A percentile compares a stretch with the other conserved stretches of the same genome.
These are phyloP conservation scores for Archivesica marissinica DNA, from an alignment of 1,140 invertebrate species.

Conservation along the genomic window DNA sequence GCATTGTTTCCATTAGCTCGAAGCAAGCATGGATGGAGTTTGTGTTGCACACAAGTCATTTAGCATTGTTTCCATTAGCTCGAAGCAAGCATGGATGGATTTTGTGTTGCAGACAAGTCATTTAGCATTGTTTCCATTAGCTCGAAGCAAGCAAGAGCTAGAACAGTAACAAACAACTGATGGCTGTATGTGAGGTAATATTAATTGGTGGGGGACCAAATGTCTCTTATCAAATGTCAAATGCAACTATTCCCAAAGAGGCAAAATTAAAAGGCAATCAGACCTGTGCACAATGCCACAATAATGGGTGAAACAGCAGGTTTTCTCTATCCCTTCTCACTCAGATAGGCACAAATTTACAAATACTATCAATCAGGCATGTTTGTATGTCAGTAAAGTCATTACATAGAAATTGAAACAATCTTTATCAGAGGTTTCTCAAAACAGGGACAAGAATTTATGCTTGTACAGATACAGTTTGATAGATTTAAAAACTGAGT, in stretches of 20 bases:
- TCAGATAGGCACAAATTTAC: constrained; percentile 46
- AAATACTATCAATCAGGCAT: constrained; percentile 57
- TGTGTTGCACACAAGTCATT: too few species aligned
- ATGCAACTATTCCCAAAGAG: constrained; percentile 21
- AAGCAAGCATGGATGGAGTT: too few species aligned
- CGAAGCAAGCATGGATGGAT: too few species aligned
- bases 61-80: too few species aligned
- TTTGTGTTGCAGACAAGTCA: too few species aligned
- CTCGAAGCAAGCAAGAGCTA: too few species aligned
- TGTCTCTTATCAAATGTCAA: constrained; percentile 31
- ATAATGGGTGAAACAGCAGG: constrained; percentile 40
- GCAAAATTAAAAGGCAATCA: constrained; percentile 40
- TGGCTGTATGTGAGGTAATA: neutral
- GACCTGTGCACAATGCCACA: constrained; percentile 34
- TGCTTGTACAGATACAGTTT: constrained; percentile 29
- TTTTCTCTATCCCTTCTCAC: constrained; percentile 46
- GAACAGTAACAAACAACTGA: too few species aligned
- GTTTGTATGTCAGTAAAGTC: constrained; percentile 53
- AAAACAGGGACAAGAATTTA: constrained; percentile 54
- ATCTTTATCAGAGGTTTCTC: constrained; percentile 60
- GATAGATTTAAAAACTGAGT: constrained; percentile 44
- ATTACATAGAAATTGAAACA: constrained; percentile 58
- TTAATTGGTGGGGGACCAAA: neutral
- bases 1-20: too few species aligned
- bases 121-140: too few species aligned